Evolutionary conservation across 2,113 vertebrate species (phyloP).

Genomic region (Malurus cyaneus): DNA sequence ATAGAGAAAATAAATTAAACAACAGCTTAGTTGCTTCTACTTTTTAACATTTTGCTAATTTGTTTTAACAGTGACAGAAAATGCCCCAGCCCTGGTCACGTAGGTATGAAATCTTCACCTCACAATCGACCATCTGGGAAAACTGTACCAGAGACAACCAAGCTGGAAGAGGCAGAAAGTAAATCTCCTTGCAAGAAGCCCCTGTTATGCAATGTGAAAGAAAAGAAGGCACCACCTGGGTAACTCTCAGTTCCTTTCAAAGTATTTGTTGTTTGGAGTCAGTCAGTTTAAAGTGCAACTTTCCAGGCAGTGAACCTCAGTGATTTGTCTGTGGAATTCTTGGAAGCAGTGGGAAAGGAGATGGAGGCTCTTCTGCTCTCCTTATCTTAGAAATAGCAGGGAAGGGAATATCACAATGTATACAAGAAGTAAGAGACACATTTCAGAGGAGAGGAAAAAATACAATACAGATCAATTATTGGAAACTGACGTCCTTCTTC

Average conservation of each 20-base stretch:
- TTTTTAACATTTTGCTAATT: not conserved
- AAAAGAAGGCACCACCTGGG: slow-evolving; percentile 62
- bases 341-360: not conserved
- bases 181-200: slow-evolving; percentile 69
- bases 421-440: not conserved
- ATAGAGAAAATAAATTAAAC: not conserved
- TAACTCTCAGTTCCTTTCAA: slow-evolving; percentile 26
- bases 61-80: slow-evolving; percentile 51
- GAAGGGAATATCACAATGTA: not conserved
- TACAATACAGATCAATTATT: not conserved
- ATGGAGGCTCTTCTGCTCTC: not conserved
- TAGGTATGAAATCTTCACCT: slow-evolving; percentile 18
- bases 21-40: not conserved
- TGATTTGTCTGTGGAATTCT: not conserved
- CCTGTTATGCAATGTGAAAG: slow-evolving; percentile 58
- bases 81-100: slow-evolving; percentile 34
- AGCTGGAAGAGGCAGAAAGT: slow-evolving; percentile 49
- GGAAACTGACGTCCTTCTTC: not conserved
- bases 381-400: not conserved
- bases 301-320: not conserved
- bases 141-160: slow-evolving; percentile 24
- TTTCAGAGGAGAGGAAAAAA: not conserved
- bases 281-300: not conserved
- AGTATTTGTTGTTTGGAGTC: not conserved
- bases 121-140: slow-evolving; percentile 30